Evolutionary conservation across 2,888 invertebrate species (phyloP), one percentile per base, ranked within the genome.

Genomic region (Mechanitis mazaeus): DNA sequence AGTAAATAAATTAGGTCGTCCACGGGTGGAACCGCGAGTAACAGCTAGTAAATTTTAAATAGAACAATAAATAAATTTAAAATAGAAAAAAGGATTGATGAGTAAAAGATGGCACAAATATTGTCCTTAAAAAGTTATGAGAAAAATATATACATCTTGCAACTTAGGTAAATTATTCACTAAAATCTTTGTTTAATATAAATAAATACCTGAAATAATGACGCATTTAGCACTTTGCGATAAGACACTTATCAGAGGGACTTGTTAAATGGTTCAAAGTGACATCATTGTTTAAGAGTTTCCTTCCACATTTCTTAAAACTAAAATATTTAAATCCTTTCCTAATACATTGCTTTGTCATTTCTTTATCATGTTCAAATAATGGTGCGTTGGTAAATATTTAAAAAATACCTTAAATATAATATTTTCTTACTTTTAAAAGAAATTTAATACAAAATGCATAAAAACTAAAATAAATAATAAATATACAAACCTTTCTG

Each of bases 221-320:
- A 76, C 70, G 72, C 80, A 79, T 78, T 76, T 73, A 72, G 72
- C 50, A 56, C 55, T 73, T 74, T 64, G 68, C 68, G 81, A 85
- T 84, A 84, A 76, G 35, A 55, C 31, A 31, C 50, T 45, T 85
- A 84, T 84, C 84, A 71, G 56, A 58, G 64, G 65, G 63, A 75
- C 76, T 77, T 76, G 80, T 77, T 75, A 76, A 78, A 76, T 78
- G 75, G 74, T 70, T 77, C 74, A 74, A 72, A 68, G 72, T 84
- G 83, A 82, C 80, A 76, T 84, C 82, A 85, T 73, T 65, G 62
- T 60, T 68, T 68, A 72, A 68, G 56, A 60, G 60, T 68, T 54
- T 61, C 61, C 60, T 45, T 64, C 62, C 66, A 59, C 50, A 50
- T 56, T 61, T 61, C 59, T 64, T 54, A 56, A 63, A 50, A 53